Evolutionary conservation across 2,888 invertebrate genomes (phyloP), one percentile per base, ranked within the genome.

Genomic region (Baccha elongata): DNA sequence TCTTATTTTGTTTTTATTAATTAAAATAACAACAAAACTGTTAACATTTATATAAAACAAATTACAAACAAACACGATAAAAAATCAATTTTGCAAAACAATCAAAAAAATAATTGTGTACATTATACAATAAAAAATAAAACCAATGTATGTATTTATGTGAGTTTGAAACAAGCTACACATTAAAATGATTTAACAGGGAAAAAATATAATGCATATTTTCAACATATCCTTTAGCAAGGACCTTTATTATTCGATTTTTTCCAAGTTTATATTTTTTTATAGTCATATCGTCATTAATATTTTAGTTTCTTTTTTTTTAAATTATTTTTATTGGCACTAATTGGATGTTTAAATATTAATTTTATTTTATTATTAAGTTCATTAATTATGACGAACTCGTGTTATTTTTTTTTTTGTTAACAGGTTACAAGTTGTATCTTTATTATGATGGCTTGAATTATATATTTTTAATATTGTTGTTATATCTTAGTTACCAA

Each of bases 291-390:
- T 40, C 32, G 64, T 76, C 46, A 58, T 53, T 71, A 55, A 69
- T 46, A 32, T 58, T 58, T 15, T 71, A 32, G 48, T 58, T 37
- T 48, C 10, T 29, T 50, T 15, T 71, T 32, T 32, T 78, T 48
- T 13, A 5, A n/a, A n/a, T n/a, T 46, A 42, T 42, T 23, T 44
- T 60, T 23, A 50, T 60, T 81, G 81, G 81, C 81, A 81, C 81
- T 67, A 75, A 71, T 71, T 71, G 75, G 81, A 81, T 75, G 75
- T 71, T 53, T 60, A 52, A 52, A 44, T 19, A 69, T 78, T 65
- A 42, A 11, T 26, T 64, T n/a, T 62, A 60, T 35, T 26, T 32
- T 32, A 60, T 44, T 55, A 58, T 58, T 65, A 19, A 29, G 26
- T 64, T 64, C 13, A n/a, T 58, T 32, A 23, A 23, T 23, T 5